Evolutionary conservation across 2,888 invertebrate species (phyloP).

Genomic region (Biston betularia): DNA sequence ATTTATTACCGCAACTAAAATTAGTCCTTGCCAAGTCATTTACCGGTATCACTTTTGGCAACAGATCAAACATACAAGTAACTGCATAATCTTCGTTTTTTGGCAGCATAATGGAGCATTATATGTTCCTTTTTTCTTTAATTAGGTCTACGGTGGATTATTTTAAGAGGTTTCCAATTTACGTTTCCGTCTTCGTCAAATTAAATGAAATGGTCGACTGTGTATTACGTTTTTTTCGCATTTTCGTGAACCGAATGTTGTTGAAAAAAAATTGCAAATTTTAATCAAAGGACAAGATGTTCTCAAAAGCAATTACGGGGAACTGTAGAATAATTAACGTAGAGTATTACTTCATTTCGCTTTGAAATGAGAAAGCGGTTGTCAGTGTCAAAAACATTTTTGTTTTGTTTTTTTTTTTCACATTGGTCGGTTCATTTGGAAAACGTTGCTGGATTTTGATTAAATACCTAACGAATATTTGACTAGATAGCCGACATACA

Average conservation of each 20-base stretch:
- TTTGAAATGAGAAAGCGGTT: not conserved
- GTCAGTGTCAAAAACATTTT: not conserved
- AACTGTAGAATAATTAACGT: constrained; percentile 5
- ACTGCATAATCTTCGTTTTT: constrained; percentile 19
- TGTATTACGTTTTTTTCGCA: not conserved
- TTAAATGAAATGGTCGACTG: not conserved
- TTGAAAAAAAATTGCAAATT: constrained; percentile 10
- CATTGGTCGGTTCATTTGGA: no score
- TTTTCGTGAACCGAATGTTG: constrained; percentile 6
- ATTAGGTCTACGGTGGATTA: not conserved
- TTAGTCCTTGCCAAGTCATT: constrained; percentile 23
- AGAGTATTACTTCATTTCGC: constrained; percentile 5
- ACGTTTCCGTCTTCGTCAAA: not conserved
- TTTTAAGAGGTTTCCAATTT: not conserved
- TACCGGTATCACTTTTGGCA: constrained; percentile 32
- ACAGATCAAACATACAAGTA: constrained; percentile 26
- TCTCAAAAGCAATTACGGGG: not conserved
- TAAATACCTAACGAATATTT: no score
- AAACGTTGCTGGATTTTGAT: no score
- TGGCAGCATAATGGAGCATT: constrained; percentile 15
- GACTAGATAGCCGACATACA: no score
- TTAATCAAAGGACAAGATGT: constrained; percentile 6
- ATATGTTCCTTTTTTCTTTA: not conserved
- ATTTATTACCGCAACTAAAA: constrained; percentile 1
- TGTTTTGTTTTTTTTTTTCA: not conserved